A percentile compares a stretch with the other conserved stretches of the same genome.
Evolutionary conservation across 2,888 invertebrate genomes (phyloP).

Genomic region (Drosophila affinis): DNA sequence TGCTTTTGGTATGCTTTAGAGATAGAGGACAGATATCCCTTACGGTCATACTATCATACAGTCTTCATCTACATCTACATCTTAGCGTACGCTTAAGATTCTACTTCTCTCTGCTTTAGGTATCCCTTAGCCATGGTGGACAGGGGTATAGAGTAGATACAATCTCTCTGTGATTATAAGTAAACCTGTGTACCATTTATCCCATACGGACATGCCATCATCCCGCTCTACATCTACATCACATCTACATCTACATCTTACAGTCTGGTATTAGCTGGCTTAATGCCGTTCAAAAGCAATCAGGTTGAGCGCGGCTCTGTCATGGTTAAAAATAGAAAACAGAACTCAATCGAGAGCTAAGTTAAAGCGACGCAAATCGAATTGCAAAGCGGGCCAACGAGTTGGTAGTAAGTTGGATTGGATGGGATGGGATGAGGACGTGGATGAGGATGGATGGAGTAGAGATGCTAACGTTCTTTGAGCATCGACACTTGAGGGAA

Average conservation of each 20-base stretch:
- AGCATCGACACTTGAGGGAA: conserved; percentile 65
- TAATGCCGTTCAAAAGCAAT: conserved; percentile 43
- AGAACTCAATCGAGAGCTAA: conserved; percentile 59
- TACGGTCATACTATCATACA: no score
- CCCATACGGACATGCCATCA: not conserved
- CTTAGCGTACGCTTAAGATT: no score
- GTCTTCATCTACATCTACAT: no score
- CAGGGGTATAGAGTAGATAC: not conserved
- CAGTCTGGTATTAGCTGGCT: conserved; percentile 34
- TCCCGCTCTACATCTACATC: conserved; percentile 8
- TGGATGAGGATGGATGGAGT: not conserved
- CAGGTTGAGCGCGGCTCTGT: conserved; percentile 4
- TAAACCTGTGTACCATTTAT: no score
- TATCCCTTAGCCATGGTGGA: not conserved
- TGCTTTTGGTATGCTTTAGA: no score
- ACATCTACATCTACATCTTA: conserved; percentile 27
- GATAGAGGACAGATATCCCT: no score
- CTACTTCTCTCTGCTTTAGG: not conserved
- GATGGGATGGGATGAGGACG: not conserved
- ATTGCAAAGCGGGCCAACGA: conserved; percentile 49
- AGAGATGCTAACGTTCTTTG: conserved; percentile 38
- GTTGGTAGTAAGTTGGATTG: conserved; percentile 52
- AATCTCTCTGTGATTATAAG: no score
- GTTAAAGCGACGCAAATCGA: conserved; percentile 77
- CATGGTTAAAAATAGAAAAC: conserved; percentile 51